Percentiles rank a stretch among this genome's conserved stretches.
Conservation (phyloP, 2,113 vertebrate species). For the Engystomops pustulosus region DNA sequence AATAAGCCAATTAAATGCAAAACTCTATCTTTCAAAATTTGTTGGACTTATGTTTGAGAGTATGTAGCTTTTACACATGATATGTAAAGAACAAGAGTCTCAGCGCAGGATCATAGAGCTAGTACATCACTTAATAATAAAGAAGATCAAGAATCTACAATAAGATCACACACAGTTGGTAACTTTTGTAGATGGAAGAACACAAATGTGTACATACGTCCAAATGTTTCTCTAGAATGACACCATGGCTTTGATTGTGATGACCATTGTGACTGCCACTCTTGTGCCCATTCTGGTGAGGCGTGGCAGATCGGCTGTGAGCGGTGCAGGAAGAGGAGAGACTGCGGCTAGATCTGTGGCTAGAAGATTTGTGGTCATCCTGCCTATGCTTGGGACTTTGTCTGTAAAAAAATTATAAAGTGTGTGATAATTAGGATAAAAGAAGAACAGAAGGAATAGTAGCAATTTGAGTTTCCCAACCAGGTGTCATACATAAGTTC, state of each 20-base stretch:
- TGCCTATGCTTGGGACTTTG: constrained; percentile 81
- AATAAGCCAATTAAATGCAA: background rate
- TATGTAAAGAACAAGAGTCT: background rate
- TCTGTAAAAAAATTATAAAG: constrained; percentile 60
- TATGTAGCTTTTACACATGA: background rate
- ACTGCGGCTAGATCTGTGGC: constrained; percentile 78
- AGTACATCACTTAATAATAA: background rate
- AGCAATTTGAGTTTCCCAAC: too few species aligned
- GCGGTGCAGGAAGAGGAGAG: constrained; percentile 75
- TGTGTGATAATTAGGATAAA: background rate
- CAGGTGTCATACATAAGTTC: too few species aligned
- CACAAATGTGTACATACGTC: constrained; percentile 92
- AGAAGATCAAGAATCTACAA: background rate
- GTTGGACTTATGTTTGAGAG: too few species aligned
- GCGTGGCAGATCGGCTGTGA: constrained; percentile 76
- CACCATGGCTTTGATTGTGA: constrained; percentile 73
- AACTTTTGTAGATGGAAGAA: constrained; percentile 63
- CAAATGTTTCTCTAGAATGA: constrained; percentile 77
- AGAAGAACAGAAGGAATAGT: too few species aligned
- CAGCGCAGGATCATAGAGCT: constrained; percentile 3
- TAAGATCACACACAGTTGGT: constrained; percentile 42
- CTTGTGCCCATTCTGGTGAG: constrained; percentile 91
- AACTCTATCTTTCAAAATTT: too few species aligned
- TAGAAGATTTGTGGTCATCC: constrained; percentile 78
- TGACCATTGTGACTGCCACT: constrained; percentile 85